Percentiles rank a stretch among this genome's conserved stretches.
Conservation (phyloP, 2,888 invertebrate species). For the Dolichomitus sp. region DNA sequence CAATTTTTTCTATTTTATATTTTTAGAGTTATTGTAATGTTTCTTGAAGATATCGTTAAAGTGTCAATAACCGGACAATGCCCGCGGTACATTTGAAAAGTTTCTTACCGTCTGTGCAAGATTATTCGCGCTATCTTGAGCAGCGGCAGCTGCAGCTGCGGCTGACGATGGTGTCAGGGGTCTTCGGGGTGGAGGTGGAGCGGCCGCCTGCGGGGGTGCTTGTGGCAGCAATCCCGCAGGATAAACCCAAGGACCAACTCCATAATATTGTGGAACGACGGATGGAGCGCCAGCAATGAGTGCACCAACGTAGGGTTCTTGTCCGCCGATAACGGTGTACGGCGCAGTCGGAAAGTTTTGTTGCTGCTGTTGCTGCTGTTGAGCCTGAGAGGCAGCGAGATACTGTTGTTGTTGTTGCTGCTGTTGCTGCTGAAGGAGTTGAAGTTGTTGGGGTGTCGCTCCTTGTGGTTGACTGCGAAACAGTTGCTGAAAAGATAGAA, state of each 20-base stretch:
- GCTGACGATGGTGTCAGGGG: slow-evolving; percentile 93
- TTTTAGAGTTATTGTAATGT: background rate
- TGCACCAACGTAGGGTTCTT: slow-evolving; percentile 94
- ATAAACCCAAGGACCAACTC: slow-evolving; percentile 97
- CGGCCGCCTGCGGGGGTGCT: slow-evolving; percentile 87
- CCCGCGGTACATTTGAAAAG: slow-evolving; percentile 13
- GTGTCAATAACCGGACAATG: slow-evolving; percentile 8
- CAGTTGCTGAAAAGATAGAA: slow-evolving; percentile 91
- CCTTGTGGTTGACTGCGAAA: slow-evolving; percentile 94
- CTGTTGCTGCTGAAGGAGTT: slow-evolving; percentile 89
- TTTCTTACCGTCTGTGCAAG: slow-evolving; percentile 85
- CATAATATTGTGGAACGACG: slow-evolving; percentile 96
- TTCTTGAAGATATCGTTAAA: background rate
- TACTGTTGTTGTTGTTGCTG: slow-evolving; percentile 89
- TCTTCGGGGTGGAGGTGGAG: slow-evolving; percentile 88
- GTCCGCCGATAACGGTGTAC: slow-evolving; percentile 94
- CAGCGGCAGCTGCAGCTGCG: slow-evolving; percentile 90
- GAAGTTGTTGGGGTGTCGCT: slow-evolving; percentile 89
- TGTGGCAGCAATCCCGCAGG: slow-evolving; percentile 93
- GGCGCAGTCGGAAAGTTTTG: slow-evolving; percentile 94
- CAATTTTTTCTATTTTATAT: background rate
- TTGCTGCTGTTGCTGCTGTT: slow-evolving; percentile 93
- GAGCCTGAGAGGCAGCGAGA: slow-evolving; percentile 91
- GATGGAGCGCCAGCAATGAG: slow-evolving; percentile 91
- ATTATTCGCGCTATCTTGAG: slow-evolving; percentile 87